These are phyloP conservation scores for Phalloptychus januarius DNA, from an alignment of 2,797 vertebrate species.

Conservation along the genomic window DNA sequence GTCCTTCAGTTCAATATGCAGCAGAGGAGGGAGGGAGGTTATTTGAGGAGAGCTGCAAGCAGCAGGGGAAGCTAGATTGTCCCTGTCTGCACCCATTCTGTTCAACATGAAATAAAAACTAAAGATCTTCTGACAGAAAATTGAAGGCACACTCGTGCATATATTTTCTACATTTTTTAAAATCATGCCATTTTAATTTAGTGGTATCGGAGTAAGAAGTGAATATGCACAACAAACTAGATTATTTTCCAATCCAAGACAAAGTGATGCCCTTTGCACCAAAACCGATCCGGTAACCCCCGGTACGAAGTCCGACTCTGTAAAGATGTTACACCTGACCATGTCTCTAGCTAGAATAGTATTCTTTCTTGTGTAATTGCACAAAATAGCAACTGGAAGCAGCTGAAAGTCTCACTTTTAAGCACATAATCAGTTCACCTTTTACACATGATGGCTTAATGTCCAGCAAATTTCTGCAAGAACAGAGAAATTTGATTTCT, in stretches of 20 bases:
- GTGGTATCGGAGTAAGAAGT: neutral
- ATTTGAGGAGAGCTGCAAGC: constrained; percentile 36
- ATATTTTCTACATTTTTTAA: neutral
- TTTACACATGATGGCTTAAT: neutral
- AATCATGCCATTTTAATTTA: neutral
- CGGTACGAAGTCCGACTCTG: neutral
- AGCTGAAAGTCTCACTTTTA: no score
- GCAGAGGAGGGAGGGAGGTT: constrained; percentile 19
- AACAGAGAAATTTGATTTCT: neutral
- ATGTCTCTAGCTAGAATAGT: neutral
- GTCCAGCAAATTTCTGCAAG: neutral
- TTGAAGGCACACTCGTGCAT: neutral
- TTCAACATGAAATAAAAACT: constrained; percentile 1
- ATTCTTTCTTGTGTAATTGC: neutral
- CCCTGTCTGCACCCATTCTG: neutral
- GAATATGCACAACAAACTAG: neutral
- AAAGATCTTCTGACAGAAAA: neutral
- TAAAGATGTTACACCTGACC: neutral
- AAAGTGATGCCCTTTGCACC: neutral
- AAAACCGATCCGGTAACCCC: neutral
- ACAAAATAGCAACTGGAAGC: neutral
- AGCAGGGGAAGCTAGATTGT: neutral
- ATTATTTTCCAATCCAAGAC: neutral
- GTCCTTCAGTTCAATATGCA: neutral
- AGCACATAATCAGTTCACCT: neutral